phyloP scores from a whole-genome alignment of 2,113 vertebrate genomes.

The Ceyx cyanopectus region DNA sequence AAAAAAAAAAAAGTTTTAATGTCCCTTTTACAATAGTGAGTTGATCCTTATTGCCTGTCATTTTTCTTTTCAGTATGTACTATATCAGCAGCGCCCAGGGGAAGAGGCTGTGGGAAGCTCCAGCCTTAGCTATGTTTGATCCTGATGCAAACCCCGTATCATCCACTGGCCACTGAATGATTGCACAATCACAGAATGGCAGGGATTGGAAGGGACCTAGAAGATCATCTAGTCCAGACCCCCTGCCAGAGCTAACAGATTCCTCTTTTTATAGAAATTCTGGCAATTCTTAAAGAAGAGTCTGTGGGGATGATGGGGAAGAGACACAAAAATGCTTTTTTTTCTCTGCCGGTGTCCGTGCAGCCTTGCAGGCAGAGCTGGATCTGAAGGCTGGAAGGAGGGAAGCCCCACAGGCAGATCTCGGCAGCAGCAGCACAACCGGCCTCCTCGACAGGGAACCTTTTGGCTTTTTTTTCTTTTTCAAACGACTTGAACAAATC shows the following conservation, averaged over 20 bases:
- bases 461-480: too few species aligned
- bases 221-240: too few species aligned
- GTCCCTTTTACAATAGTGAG: not conserved
- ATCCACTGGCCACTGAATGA: not conserved
- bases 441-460: accelerated
- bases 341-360: not conserved
- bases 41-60: not conserved
- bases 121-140: accelerated
- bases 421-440: not conserved
- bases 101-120: not conserved
- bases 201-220: not conserved
- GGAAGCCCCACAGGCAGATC: too few species aligned
- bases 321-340: not conserved
- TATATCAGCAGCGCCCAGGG: not conserved
- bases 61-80: not conserved
- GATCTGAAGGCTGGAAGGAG: not conserved
- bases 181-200: not conserved
- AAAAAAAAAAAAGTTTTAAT: not conserved
- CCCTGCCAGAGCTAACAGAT: not conserved
- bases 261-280: not conserved
- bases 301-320: not conserved
- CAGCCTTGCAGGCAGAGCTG: accelerated
- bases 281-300: not conserved
- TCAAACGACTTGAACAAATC: not conserved
- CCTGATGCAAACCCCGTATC: not conserved